A percentile compares a stretch with the other conserved stretches of the same genome.
Evolutionary conservation across 1,140 invertebrate species (phyloP).

Genomic region (Micrasema longulum): DNA sequence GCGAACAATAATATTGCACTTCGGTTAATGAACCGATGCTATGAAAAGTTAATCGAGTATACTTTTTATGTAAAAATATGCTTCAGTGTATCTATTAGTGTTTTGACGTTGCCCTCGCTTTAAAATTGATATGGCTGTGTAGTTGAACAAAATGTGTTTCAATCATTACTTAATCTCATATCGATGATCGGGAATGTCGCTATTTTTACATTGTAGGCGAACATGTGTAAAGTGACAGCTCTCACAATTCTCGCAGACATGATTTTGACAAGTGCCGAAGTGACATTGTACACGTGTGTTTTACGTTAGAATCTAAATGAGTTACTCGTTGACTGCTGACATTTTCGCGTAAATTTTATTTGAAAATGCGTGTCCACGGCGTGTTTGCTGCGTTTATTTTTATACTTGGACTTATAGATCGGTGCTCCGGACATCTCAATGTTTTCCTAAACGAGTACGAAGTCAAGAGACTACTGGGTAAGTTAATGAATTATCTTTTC

Average conservation of each 20-base stretch:
- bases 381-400: conserved; percentile 14
- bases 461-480: conserved; percentile 63
- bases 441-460: conserved; percentile 63
- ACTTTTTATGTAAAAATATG: conserved; percentile 24
- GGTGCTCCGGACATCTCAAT: conserved; percentile 59
- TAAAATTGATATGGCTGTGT: conserved; percentile 26
- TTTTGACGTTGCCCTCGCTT: conserved; percentile 22
- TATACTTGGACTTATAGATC: conserved; percentile 31
- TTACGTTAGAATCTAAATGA: conserved; percentile 23
- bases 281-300: conserved; percentile 43
- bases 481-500: conserved; percentile 52
- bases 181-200: conserved; percentile 5
- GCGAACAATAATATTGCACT: not conserved
- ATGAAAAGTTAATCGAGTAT: not conserved
- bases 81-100: conserved; percentile 8
- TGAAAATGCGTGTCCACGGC: conserved; percentile 39
- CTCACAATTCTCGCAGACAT: conserved; percentile 25
- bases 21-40: not conserved
- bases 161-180: conserved; percentile 1
- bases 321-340: conserved; percentile 32
- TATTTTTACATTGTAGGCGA: conserved; percentile 1
- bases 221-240: conserved; percentile 41
- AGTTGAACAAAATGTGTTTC: conserved; percentile 30
- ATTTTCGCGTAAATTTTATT: conserved; percentile 34
- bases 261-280: conserved; percentile 40